These are phyloP conservation scores for Zosterops japonicus DNA, from an alignment of 2,113 vertebrate species.

Conservation along the genomic window DNA sequence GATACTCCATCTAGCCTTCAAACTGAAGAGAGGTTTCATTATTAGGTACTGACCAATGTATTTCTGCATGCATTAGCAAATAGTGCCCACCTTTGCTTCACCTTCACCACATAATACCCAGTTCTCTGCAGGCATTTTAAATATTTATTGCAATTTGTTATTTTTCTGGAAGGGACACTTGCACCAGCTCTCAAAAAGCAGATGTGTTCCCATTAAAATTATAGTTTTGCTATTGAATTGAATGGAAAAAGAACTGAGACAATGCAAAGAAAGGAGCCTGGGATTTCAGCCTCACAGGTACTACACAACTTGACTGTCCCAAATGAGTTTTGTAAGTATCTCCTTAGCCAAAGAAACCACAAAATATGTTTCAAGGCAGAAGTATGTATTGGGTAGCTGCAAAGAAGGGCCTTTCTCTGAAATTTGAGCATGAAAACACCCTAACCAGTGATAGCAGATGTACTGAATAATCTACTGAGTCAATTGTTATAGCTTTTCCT, in stretches of 20 bases:
- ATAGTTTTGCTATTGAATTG: neutral
- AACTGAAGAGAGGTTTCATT: neutral
- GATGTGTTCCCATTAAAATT: neutral
- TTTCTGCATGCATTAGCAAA: neutral
- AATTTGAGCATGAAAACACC: neutral
- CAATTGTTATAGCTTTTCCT: neutral
- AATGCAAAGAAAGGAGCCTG: neutral
- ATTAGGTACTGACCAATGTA: neutral
- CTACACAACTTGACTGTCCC: neutral
- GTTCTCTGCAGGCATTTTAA: neutral
- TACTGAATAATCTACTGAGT: neutral
- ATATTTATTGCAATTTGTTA: neutral
- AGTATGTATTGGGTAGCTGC: neutral
- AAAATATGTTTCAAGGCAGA: neutral
- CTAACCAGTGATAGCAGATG: neutral
- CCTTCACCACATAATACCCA: neutral
- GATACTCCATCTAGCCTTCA: neutral
- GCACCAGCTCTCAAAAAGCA: neutral
- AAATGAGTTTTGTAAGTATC: neutral
- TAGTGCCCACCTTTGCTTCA: neutral
- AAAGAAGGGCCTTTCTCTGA: neutral
- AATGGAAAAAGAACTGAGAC: neutral
- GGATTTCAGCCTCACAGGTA: neutral
- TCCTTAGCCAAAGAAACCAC: neutral
- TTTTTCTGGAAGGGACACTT: neutral